Percentiles rank a stretch among this genome's conserved stretches.
Conservation (phyloP, 1,140 invertebrate species). For the Himalopsyche phryganea region DNA sequence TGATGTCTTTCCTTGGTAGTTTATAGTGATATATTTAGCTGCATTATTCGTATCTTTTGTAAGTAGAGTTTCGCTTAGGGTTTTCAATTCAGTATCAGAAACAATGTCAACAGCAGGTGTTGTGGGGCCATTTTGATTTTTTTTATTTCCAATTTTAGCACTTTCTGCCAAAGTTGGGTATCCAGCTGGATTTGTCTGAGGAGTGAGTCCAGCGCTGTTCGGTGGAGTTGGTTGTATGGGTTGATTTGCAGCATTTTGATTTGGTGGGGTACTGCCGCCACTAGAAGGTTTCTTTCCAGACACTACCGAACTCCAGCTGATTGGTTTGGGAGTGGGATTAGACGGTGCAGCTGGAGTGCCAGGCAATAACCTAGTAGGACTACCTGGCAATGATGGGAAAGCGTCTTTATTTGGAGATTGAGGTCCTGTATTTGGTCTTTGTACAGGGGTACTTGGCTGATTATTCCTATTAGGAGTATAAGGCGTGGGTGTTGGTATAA, state of each 20-base stretch:
- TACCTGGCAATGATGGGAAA: constrained; percentile 16
- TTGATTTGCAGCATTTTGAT: constrained; percentile 10
- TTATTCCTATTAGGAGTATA: no score
- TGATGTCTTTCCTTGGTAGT: constrained; percentile 68
- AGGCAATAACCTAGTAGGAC: no score
- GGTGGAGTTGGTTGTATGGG: constrained; percentile 28
- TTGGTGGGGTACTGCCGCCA: background rate
- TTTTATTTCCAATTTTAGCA: no score
- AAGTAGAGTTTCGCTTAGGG: constrained; percentile 67
- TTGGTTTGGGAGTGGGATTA: constrained; percentile 7
- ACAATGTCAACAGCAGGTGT: constrained; percentile 40
- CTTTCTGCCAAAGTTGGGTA: background rate
- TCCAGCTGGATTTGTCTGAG: constrained; percentile 1
- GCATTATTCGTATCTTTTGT: constrained; percentile 69
- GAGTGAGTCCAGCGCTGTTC: background rate
- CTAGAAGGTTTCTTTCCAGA: constrained; percentile 23
- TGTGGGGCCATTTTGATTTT: constrained; percentile 14
- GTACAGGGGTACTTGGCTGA: background rate
- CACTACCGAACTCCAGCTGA: constrained; percentile 24
- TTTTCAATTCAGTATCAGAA: constrained; percentile 59
- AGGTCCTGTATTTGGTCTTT: background rate
- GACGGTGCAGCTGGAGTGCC: constrained; percentile 1
- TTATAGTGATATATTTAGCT: constrained; percentile 61
- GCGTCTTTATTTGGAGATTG: background rate
- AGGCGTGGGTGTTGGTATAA: background rate